Percentiles rank a stretch among this genome's conserved stretches.
Evolutionary conservation across 1,140 invertebrate species (phyloP).

Genomic region (Neotoxoptera formosana): DNA sequence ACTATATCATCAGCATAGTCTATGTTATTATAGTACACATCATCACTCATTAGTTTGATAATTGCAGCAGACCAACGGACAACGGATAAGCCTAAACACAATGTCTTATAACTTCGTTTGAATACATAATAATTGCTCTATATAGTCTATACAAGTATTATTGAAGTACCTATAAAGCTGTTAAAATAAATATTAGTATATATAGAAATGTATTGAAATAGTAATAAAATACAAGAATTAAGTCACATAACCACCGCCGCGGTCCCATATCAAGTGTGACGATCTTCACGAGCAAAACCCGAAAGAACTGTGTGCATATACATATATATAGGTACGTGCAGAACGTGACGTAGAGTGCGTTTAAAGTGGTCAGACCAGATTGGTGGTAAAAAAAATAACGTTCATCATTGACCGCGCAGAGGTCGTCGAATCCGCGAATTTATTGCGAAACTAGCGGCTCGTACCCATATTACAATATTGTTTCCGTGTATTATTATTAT

Average conservation of each 20-base stretch:
- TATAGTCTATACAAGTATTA: too few relatives aligned
- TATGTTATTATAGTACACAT: background rate
- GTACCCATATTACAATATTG: background rate
- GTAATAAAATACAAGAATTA: background rate
- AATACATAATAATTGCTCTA: background rate
- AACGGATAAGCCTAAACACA: background rate
- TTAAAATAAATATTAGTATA: background rate
- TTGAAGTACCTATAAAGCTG: background rate
- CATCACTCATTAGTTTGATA: background rate
- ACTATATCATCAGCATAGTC: background rate
- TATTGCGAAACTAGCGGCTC: constrained; percentile 8
- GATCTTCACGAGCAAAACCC: background rate
- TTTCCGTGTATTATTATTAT: background rate
- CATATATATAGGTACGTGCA: background rate
- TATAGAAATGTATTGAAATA: background rate
- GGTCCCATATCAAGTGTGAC: background rate
- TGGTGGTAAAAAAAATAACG: background rate
- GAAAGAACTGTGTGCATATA: background rate
- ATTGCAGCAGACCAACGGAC: background rate
- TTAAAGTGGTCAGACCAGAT: constrained; percentile 35
- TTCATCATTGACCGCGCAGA: background rate
- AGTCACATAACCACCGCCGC: background rate
- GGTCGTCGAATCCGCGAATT: constrained; percentile 37
- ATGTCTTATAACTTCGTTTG: background rate
- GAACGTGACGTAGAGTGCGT: background rate